Evolutionary conservation across 2,797 vertebrate genomes (phyloP).

Genomic region (Notoglanidium macrostoma): DNA sequence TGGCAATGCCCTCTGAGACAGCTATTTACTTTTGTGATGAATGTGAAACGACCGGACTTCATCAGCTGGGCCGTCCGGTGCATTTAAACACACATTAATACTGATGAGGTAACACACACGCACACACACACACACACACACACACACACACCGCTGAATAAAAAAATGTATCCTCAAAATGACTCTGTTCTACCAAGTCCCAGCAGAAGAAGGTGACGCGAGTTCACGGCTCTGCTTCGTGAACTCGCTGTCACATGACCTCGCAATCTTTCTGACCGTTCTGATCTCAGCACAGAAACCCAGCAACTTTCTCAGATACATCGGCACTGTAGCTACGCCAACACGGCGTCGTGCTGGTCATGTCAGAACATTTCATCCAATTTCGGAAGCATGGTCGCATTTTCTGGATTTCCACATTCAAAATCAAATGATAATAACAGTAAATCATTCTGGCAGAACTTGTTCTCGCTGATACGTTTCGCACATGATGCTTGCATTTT

Average conservation of each 20-base stretch:
- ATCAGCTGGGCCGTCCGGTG: conserved; percentile 14
- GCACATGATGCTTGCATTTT: not conserved
- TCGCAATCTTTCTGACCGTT: not conserved
- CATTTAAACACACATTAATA: conserved; percentile 26
- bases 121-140: conserved; percentile 21
- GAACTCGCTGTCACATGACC: conserved; percentile 15
- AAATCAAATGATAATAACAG: not conserved
- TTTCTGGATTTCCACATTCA: not conserved
- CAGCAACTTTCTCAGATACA: not conserved
- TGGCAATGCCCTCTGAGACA: conserved; percentile 26
- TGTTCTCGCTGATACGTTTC: not conserved
- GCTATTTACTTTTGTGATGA: conserved; percentile 36
- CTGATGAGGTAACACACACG: conserved; percentile 15
- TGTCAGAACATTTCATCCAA: not conserved
- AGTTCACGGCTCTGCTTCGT: not conserved
- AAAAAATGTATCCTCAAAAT: not conserved
- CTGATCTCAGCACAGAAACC: not conserved
- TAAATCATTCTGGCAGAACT: not conserved
- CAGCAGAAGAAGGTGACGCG: not conserved
- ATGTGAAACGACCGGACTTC: conserved; percentile 22
- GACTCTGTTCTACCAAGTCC: not conserved
- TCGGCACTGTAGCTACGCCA: not conserved
- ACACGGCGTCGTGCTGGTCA: not conserved
- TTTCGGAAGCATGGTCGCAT: not conserved
- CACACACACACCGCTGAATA: conserved; percentile 8